Percentiles rank a stretch among this genome's conserved stretches.
Conservation (phyloP, 2,888 invertebrate genomes). For the Dicyrtomina minuta region DNA sequence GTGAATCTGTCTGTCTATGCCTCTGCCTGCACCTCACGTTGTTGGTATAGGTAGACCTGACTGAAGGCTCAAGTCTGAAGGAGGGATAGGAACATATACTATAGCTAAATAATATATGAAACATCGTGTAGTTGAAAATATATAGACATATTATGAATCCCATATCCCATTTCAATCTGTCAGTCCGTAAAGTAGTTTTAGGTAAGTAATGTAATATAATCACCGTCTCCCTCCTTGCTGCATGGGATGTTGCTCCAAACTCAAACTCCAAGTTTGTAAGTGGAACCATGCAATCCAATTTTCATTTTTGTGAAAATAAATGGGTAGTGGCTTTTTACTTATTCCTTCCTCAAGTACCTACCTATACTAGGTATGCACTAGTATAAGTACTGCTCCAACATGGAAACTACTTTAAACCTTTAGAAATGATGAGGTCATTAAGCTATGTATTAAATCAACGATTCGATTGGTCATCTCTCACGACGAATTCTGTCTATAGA, state of each 20-base stretch:
- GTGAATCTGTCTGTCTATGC: too few relatives aligned
- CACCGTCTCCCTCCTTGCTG: not conserved
- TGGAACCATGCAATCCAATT: constrained; percentile 28
- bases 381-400: not conserved
- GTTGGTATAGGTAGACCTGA: too few relatives aligned
- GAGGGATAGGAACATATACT: too few relatives aligned
- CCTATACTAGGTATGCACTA: not conserved
- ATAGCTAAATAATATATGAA: too few relatives aligned
- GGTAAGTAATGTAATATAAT: constrained; percentile 27
- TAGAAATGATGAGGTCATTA: not conserved
- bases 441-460: constrained; percentile 9
- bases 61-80: too few relatives aligned
- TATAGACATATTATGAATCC: not conserved
- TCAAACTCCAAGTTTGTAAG: not conserved
- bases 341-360: not conserved
- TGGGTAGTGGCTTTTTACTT: constrained; percentile 27
- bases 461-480: not conserved
- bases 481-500: not conserved
- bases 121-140: too few relatives aligned
- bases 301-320: constrained; percentile 24
- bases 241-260: not conserved
- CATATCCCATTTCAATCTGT: constrained; percentile 34
- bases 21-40: too few relatives aligned
- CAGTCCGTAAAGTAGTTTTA: constrained; percentile 22
- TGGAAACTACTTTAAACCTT: not conserved